Base-by-base conservation (phyloP, 1,140 invertebrate genomes). In the Parasteatoda tepidariorum region DNA sequence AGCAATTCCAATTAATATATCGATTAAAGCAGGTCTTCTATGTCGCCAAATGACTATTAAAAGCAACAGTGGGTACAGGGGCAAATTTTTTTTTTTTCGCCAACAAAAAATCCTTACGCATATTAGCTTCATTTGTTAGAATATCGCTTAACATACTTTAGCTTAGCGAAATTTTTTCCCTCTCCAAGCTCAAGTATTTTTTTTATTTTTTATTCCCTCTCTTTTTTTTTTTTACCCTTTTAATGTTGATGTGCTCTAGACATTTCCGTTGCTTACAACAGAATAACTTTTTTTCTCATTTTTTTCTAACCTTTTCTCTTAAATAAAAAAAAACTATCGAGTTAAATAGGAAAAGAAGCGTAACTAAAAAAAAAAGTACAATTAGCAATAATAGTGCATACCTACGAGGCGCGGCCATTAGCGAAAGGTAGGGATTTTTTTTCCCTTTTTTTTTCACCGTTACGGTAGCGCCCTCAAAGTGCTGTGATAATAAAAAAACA, bases 351-450 rank as follows among this genome's bases (percentile, higher is more conserved):
- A 75, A 68, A 67, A 74, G 64, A 82, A 71, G 18, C 18, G 9
- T 9, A 62, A 13, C 31, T 22, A 24, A 26, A 30, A 82, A 82
- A 82, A 82, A 82, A 82, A 41, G 31, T 48, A 82, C 78, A 82
- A 82, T 82, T 82, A 82, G 78, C 78, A 82, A 82, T 82, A 82
- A 82, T 82, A 82, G 78, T 67, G 67, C 78, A 82, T 82, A 82
- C 78, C 78, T 82, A 41, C 30, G 34, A n/a, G 13, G 22, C 41
- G 55, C 57, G 54, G 31, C 78, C 78, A 82, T 82, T 82, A 82
- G 78, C 41, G 34, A 68, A 68, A 79, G 76, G 62, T 79, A 61
- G 64, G 76, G 26, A 48, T 54, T 41, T 48, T 48, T 61, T 48
- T 26, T 11, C 18, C 15, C 11, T 34, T 48, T 68, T 68, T 68